These are phyloP conservation scores for Corydoras sp. DNA, from an alignment of 2,113 vertebrate species.

Conservation along the genomic window DNA sequence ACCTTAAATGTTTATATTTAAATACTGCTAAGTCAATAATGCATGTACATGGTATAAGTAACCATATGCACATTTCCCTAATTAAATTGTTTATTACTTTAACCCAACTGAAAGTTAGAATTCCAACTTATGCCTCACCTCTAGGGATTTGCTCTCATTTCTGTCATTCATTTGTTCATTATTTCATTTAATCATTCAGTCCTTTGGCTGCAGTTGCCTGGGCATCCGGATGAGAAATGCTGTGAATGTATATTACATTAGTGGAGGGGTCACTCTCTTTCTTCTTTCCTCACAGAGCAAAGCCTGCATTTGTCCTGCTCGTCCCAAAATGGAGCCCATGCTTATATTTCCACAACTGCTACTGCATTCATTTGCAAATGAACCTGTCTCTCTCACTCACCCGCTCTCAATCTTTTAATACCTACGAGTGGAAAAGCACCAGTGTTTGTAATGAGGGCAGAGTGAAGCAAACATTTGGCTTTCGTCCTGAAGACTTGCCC, in stretches of 20 bases:
- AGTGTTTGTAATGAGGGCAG: slow-evolving; percentile 85
- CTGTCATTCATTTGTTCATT: slow-evolving; percentile 18
- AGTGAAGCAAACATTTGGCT: slow-evolving; percentile 83
- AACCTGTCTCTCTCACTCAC: slow-evolving; percentile 64
- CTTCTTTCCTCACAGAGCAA: slow-evolving; percentile 71
- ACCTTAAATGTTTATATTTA: not conserved
- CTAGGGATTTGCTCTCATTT: slow-evolving; percentile 1
- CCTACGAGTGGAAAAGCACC: slow-evolving; percentile 85
- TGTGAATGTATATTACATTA: slow-evolving; percentile 92
- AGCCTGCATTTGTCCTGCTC: slow-evolving; percentile 83
- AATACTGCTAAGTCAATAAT: not conserved
- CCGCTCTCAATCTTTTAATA: slow-evolving; percentile 68
- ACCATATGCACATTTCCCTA: not conserved
- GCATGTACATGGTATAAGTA: not conserved
- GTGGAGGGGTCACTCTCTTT: slow-evolving; percentile 64
- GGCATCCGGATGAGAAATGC: slow-evolving; percentile 90
- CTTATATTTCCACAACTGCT: slow-evolving; percentile 95
- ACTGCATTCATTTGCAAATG: slow-evolving; percentile 97
- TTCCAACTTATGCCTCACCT: slow-evolving; percentile 7
- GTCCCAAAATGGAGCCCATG: slow-evolving; percentile 77
- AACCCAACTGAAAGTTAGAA: not conserved
- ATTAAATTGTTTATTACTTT: no score
- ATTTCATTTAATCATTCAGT: slow-evolving; percentile 34
- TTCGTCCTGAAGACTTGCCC: slow-evolving; percentile 71
- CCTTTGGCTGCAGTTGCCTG: slow-evolving; percentile 83